Conservation (phyloP, 2,888 invertebrate genomes). For the Sinodicranocentrus sp. region DNA sequence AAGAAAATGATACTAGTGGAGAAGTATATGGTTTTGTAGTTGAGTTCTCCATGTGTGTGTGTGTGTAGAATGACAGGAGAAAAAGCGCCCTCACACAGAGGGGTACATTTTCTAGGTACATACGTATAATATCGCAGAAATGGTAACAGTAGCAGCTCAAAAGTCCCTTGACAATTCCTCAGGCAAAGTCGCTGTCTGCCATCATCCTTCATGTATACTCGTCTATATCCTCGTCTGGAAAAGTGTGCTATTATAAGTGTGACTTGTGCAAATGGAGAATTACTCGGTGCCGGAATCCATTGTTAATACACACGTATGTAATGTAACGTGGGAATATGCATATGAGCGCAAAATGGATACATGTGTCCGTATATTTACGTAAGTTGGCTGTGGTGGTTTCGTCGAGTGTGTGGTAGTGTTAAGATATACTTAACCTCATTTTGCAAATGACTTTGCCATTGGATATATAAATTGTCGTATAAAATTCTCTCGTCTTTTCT, state of each 20-base stretch:
- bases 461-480: constrained; percentile 18
- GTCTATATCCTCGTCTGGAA: constrained; percentile 26
- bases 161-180: constrained; percentile 74
- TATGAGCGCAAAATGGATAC: background rate
- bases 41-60: too few species aligned
- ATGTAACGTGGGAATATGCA: background rate
- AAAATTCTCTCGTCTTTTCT: background rate
- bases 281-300: constrained; percentile 52
- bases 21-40: background rate
- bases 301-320: constrained; percentile 32
- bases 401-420: constrained; percentile 39
- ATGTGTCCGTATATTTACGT: background rate
- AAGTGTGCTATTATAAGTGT: too few species aligned
- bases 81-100: constrained; percentile 7
- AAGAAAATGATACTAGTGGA: constrained; percentile 34
- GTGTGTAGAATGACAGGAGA: constrained; percentile 28
- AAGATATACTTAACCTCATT: constrained; percentile 73
- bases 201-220: constrained; percentile 62
- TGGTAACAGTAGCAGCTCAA: constrained; percentile 48
- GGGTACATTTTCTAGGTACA: background rate
- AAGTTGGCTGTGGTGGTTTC: constrained; percentile 31
- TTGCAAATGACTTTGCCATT: constrained; percentile 73
- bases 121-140: constrained; percentile 4
- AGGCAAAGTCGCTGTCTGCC: constrained; percentile 65
- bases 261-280: constrained; percentile 39